phyloP scores from a whole-genome alignment of 2,888 invertebrate species.

The Dicycla oo region DNA sequence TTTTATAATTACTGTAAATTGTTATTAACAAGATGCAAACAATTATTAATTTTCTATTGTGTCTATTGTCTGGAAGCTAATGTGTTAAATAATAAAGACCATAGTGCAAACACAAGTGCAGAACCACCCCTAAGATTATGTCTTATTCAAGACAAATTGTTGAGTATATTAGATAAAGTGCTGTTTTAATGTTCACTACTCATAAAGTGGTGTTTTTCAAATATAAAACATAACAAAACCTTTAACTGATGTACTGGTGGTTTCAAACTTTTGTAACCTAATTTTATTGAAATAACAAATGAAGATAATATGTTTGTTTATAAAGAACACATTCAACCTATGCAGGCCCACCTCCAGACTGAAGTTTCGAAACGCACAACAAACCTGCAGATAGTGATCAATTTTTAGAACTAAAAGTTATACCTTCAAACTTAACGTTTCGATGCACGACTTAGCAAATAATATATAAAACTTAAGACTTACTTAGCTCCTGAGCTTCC shows the following conservation, averaged over 20 bases:
- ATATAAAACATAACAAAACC: neutral
- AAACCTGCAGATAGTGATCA: constrained; percentile 12
- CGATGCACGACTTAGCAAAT: neutral
- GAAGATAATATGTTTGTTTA: neutral
- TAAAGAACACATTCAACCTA: neutral
- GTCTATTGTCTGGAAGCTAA: too few relatives aligned
- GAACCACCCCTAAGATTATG: too few relatives aligned
- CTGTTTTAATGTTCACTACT: neutral
- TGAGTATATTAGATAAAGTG: too few relatives aligned
- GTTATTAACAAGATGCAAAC: too few relatives aligned
- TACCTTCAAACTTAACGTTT: neutral
- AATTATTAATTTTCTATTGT: too few relatives aligned
- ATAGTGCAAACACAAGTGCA: neutral
- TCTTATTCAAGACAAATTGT: neutral
- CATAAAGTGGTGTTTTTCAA: neutral
- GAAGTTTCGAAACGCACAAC: constrained; percentile 1
- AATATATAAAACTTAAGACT: constrained; percentile 67
- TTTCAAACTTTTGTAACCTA: neutral
- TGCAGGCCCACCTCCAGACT: neutral
- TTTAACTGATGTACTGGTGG: too few relatives aligned
- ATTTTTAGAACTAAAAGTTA: neutral
- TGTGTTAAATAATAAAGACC: too few relatives aligned
- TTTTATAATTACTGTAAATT: neutral
- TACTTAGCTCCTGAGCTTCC: constrained; percentile 81
- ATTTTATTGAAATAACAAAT: neutral